These are phyloP conservation scores for Pampusana beccarii DNA, from an alignment of 2,113 vertebrate species.

Conservation along the genomic window DNA sequence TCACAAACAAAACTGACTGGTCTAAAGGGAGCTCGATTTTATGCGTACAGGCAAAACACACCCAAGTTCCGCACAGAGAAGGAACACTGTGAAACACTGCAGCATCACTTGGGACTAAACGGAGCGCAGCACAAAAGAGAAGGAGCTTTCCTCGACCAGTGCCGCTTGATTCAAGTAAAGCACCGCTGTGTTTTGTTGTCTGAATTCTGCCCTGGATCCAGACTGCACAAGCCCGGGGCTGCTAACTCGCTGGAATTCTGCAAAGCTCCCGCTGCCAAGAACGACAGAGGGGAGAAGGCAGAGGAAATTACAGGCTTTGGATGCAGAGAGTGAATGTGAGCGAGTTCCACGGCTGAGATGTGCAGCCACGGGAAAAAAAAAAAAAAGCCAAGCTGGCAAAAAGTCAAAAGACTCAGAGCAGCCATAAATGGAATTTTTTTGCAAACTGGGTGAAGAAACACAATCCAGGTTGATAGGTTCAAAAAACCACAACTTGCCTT, in stretches of 20 bases:
- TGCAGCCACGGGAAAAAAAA: constrained; percentile 5
- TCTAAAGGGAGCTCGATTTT: not conserved
- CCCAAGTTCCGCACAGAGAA: not conserved
- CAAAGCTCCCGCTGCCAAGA: constrained; percentile 53
- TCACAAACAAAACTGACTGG: not conserved
- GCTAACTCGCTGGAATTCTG: constrained; percentile 42
- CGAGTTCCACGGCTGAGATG: constrained; percentile 44
- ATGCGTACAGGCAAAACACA: not conserved
- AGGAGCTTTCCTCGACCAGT: not conserved
- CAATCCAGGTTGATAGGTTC: not conserved
- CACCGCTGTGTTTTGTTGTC: constrained; percentile 21
- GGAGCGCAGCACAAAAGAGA: not conserved
- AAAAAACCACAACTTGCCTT: not conserved
- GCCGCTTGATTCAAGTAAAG: not conserved
- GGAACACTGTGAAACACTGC: not conserved
- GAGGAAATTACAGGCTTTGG: constrained; percentile 65
- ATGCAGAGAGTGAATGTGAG: constrained; percentile 18
- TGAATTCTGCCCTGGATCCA: constrained; percentile 17
- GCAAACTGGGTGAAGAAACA: constrained; percentile 27
- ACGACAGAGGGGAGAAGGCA: constrained; percentile 64
- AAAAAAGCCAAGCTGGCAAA: constrained; percentile 37
- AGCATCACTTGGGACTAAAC: not conserved
- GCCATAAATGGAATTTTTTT: constrained; percentile 69
- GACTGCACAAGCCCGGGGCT: constrained; percentile 30
- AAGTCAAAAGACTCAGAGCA: constrained; percentile 10